Evolutionary conservation across 2,888 invertebrate genomes (phyloP).

Genomic region (Cryptocheilus praepositus): DNA sequence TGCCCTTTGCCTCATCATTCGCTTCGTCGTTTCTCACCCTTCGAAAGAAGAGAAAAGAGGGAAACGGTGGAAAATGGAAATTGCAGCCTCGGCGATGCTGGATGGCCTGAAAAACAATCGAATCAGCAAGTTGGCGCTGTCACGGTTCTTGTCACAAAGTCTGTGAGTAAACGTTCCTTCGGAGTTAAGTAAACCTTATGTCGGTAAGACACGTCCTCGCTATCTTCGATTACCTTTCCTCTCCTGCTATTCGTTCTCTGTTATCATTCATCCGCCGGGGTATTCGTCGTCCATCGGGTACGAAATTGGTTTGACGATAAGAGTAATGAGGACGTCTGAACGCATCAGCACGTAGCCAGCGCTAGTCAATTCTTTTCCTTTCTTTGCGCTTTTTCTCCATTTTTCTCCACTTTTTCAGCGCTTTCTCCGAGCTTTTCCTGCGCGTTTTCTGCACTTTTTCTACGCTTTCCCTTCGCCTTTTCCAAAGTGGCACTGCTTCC

Average conservation of each 20-base stretch:
- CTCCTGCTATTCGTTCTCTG: background rate
- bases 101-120: slow-evolving; percentile 86
- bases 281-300: background rate
- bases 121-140: slow-evolving; percentile 84
- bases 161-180: slow-evolving; percentile 79
- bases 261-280: background rate
- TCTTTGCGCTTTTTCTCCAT: slow-evolving; percentile 24
- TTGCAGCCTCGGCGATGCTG: slow-evolving; percentile 81
- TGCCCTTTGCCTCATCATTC: slow-evolving; percentile 9
- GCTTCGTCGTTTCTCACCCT: background rate
- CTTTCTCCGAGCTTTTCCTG: too few relatives aligned
- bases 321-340: slow-evolving; percentile 43
- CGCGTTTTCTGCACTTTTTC: too few relatives aligned
- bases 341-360: slow-evolving; percentile 45
- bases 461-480: too few relatives aligned
- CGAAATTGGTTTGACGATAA: slow-evolving; percentile 8
- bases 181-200: too few relatives aligned
- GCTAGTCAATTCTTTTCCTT: slow-evolving; percentile 38
- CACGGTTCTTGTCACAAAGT: slow-evolving; percentile 86
- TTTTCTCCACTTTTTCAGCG: too few relatives aligned
- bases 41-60: slow-evolving; percentile 1
- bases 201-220: background rate
- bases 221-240: background rate
- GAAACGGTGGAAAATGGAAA: slow-evolving; percentile 77
- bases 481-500: too few relatives aligned